Conservation (phyloP, 2,113 vertebrate genomes). For the Oplegnathus fasciatus region DNA sequence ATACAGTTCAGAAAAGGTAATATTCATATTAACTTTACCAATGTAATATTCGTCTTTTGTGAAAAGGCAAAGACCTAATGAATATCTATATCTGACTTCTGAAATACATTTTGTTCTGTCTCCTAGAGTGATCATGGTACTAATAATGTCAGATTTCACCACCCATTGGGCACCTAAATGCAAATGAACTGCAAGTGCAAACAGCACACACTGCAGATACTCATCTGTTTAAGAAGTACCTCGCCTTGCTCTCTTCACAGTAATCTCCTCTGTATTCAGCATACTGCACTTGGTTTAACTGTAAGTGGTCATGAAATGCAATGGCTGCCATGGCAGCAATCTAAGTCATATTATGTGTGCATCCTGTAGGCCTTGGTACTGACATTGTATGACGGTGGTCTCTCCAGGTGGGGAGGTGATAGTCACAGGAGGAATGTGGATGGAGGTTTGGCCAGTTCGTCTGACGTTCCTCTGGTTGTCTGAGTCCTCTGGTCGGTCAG, state of each 20-base stretch:
- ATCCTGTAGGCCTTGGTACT: conserved; percentile 70
- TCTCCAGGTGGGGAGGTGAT: conserved; percentile 89
- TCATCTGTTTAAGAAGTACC: not conserved
- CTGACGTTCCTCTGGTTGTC: conserved; percentile 93
- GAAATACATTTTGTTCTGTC: not conserved
- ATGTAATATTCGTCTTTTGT: too few species aligned
- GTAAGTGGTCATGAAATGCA: not conserved
- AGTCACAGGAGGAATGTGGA: conserved; percentile 89
- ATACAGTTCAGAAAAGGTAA: too few species aligned
- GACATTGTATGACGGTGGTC: conserved; percentile 89
- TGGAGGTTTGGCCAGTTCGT: conserved; percentile 83
- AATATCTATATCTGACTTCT: not conserved
- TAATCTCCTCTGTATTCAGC: not conserved
- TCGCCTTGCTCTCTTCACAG: not conserved
- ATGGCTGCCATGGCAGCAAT: not conserved
- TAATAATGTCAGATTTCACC: not conserved
- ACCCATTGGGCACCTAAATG: not conserved
- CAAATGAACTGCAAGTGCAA: not conserved
- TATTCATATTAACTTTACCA: too few species aligned
- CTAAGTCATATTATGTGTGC: not conserved
- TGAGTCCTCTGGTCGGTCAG: conserved; percentile 89
- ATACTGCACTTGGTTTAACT: not conserved
- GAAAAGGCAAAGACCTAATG: not conserved
- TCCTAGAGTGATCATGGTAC: not conserved
- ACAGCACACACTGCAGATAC: not conserved